Evolutionary conservation across 2,888 invertebrate species (phyloP), one percentile per base, ranked within the genome.

Genomic region (Eupelmus urozonus): DNA sequence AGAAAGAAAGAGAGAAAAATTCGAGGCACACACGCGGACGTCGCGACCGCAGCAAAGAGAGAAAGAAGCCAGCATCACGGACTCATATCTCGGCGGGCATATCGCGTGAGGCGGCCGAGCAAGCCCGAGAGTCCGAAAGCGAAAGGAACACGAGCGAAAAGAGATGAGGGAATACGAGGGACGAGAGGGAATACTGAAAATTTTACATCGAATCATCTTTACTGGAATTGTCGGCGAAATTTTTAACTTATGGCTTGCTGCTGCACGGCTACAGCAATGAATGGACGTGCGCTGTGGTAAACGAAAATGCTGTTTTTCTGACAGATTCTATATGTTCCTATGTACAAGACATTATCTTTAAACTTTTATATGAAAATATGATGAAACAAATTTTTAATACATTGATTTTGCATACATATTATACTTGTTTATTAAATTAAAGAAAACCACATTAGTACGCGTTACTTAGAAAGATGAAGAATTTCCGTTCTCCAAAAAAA

Each of bases 11-110:
- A 40, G 40, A 29, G 29, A 72, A n/a, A n/a, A 72, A 72, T 66
- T 16, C 74, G 59, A 55, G 66, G 42, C 51, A 51, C 53, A 40
- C 51, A 60, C 59, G 59, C 27, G 34, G 45, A 45, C 16, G 63
- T 45, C 45, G 65, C 53, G 53, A 5, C 57, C 9, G 25, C n/a
- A n/a, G 20, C 2, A 66, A 25, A 66, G 60, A 40, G 25, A 40
- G 65, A 57, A 13, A 63, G 63, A 20, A 16, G 29, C 5, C 29
- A 27, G 18, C 53, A 25, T 40, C 71, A 53, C 23, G 29, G 49
- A 74, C 62, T 74, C 74, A 66, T 66, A 74, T 74, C 74, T 74
- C 49, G 66, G 66, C 66, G 29, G 1, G 63, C 76, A 55, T 76
- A 76, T 76, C 76, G 63, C 76, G 40, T 67, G 45, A 23, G 51